phyloP scores from a whole-genome alignment of 2,113 vertebrate genomes.

The Stercorarius parasiticus region DNA sequence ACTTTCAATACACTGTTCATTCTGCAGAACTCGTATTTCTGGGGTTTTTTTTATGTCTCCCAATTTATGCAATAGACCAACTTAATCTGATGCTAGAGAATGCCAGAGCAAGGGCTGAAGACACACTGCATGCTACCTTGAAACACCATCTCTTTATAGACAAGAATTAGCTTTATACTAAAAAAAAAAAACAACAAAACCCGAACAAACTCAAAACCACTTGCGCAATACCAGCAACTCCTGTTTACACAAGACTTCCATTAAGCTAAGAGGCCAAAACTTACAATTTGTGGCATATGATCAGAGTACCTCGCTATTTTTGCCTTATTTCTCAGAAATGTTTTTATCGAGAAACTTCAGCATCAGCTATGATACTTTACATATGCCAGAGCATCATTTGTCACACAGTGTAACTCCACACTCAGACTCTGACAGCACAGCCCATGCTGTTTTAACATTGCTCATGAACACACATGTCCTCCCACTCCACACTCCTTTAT shows the following conservation, averaged over 20 bases:
- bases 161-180: background rate
- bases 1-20: background rate
- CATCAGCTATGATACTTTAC: background rate
- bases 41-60: background rate
- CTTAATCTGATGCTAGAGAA: background rate
- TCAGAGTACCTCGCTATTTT: background rate
- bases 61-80: background rate
- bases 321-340: background rate
- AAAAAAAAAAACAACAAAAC: fast-evolving
- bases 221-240: background rate
- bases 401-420: background rate
- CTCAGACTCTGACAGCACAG: background rate
- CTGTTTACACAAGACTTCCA: background rate
- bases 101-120: background rate
- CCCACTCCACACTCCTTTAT: background rate
- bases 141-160: background rate
- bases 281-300: background rate
- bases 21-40: background rate
- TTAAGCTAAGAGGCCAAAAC: background rate
- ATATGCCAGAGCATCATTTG: fast-evolving
- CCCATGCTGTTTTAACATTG: background rate
- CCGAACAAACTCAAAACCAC: background rate
- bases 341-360: background rate
- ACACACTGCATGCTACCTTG: background rate
- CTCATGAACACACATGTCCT: background rate